These are phyloP conservation scores for Todiramphus chloris DNA, from an alignment of 2,113 vertebrate genomes.

Conservation along the genomic window DNA sequence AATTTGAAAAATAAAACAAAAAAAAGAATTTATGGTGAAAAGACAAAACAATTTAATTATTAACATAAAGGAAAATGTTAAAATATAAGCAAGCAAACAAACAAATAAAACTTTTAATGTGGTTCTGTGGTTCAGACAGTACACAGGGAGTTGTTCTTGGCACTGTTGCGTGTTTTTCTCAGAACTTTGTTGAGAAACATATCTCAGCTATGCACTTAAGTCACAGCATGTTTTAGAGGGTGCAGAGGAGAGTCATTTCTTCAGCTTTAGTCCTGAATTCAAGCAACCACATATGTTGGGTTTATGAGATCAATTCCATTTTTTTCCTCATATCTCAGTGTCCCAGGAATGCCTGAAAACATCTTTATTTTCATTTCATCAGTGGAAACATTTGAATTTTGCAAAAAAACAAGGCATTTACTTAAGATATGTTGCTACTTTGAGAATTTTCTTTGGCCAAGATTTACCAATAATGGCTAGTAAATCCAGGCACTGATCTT, in stretches of 20 bases:
- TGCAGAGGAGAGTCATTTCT: neutral
- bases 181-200: conserved; percentile 30
- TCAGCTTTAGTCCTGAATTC: neutral
- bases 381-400: neutral
- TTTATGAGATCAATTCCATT: neutral
- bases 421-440: neutral
- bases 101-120: neutral
- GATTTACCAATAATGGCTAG: neutral
- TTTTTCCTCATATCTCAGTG: neutral
- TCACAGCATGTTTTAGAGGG: neutral
- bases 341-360: conserved; percentile 32
- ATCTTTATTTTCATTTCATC: conserved; percentile 18
- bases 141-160: conserved; percentile 40
- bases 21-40: neutral
- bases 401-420: neutral
- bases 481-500: neutral
- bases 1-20: neutral
- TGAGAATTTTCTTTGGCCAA: neutral
- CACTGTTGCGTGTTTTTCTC: neutral
- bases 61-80: neutral
- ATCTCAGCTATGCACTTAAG: conserved; percentile 39
- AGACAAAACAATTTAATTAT: neutral
- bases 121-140: conserved; percentile 4
- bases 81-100: neutral
- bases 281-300: conserved; percentile 20